Conservation (phyloP, 2,797 vertebrate genomes). For the Syndactyla subalaris region DNA sequence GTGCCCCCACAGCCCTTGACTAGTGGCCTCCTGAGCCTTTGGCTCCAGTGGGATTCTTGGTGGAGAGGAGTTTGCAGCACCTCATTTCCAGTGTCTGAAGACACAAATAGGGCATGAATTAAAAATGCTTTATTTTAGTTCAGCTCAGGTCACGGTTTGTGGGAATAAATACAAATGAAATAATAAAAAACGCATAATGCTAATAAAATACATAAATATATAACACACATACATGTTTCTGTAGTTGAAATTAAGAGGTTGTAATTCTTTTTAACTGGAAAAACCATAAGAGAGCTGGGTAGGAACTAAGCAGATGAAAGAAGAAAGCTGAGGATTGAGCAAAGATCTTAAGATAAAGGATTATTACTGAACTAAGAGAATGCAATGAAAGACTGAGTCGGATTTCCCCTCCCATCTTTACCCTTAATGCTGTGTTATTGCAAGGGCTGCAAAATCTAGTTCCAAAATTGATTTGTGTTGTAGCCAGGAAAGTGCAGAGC, state of each 20-base stretch:
- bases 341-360: background rate
- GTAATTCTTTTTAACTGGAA: background rate
- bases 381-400: background rate
- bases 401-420: background rate
- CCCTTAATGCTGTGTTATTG: background rate
- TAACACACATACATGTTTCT: background rate
- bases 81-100: background rate
- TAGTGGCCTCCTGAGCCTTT: background rate
- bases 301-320: background rate
- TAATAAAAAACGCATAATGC: fast-evolving
- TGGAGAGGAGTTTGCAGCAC: background rate
- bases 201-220: background rate
- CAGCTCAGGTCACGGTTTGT: background rate
- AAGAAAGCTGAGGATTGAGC: background rate
- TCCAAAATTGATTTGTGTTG: background rate
- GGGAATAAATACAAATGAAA: background rate
- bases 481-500: background rate
- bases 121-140: background rate
- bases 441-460: background rate
- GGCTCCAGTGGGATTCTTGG: background rate
- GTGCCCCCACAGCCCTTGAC: background rate
- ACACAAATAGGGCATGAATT: background rate
- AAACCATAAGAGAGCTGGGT: background rate
- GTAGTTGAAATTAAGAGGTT: background rate
- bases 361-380: constrained; percentile 15